Base-by-base conservation (phyloP, 2,888 invertebrate species). In the Drosophila nr. fundita region DNA sequence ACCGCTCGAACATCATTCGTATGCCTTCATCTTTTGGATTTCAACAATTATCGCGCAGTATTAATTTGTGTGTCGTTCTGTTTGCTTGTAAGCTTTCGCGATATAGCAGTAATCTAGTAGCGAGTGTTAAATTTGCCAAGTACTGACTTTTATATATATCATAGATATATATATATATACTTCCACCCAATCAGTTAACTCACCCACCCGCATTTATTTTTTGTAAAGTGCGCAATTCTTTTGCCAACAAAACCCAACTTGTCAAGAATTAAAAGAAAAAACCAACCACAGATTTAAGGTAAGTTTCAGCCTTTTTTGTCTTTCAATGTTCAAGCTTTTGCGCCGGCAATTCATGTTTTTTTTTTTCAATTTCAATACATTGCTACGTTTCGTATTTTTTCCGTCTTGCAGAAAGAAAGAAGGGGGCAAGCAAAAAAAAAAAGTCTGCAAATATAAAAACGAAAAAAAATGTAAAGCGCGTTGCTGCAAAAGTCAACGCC, bases 1-100 rank as follows among this genome's bases (percentile, higher is more conserved):
- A 59, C 68, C 57, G 48, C 66, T 36, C 27, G 45, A 61, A 58
- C 60, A 64, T 58, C 36, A 52, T 29, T 52, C 58, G 71, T 54
- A 71, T 72, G 78, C 79, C 79, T 79, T 76, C 79, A 21, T 78
- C 67, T 67, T 79, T 68, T 59, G 27, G 59, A 68, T 72, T 79
- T 79, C 65, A 72, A 72, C 76, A 68, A 48, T 68, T 76, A 76
- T 78, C 73, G 75, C 65, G n/a, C 83, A 80, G 76, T 80, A 80
- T 80, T 79, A 81, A 79, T 64, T 82, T 82, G 78, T 76, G 73
- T 76, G 82, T 79, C 80, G 76, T 79, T 78, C 82, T 65, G 82
- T 76, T 82, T 76, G 79, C 82, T 80, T 79, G 70, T 62, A 48
- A 62, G 80, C 78, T 76, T 69, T 64, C 76, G 78, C 73, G 68